Evolutionary conservation across 2,888 invertebrate species (phyloP), one percentile per base, ranked within the genome.

Genomic region (Eupithecia subfuscata): DNA sequence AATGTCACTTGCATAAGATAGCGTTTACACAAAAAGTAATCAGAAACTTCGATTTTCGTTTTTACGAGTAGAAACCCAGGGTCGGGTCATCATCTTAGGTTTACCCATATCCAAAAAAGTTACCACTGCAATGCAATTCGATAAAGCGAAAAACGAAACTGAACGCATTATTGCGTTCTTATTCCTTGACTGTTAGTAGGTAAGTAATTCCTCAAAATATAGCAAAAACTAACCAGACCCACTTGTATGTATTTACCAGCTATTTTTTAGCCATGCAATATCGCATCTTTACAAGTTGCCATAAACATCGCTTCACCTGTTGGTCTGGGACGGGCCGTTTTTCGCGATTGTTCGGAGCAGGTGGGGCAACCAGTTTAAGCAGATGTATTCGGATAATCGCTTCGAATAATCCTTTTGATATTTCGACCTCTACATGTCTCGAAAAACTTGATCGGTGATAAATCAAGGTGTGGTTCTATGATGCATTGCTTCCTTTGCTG

Each of bases 271-370:
- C 16, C 16, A 40, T 73, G 75, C 71, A 76, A 73, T 60, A 70
- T 67, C 22, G 71, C 71, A 74, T 69, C 74, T 72, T 68, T 74
- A 75, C 67, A 70, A 69, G 43, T 74, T 67, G 52, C 81, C 81
- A 82, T 84, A 79, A 81, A 80, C 68, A 83, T 77, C 74, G 75
- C 80, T 60, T 83, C 93, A 93, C 92, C 93, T 93, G 93, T 88
- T 86, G 81, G 82, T 82, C 83, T 82, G 73, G 78, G 82, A 64
- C 74, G 75, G 75, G 80, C 78, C 82, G 86, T 89, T 89, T 89
- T 91, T 92, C 87, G 90, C 90, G 88, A 89, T 89, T 88, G 88
- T 92, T 92, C 92, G 88, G 81, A 80, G 89, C 93, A 93, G 92
- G 92, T 91, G 91, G 75, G 69, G 37, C 77, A 78, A 84, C 88